phyloP scores from a whole-genome alignment of 1,140 invertebrate genomes.

The Drosophila lini region DNA sequence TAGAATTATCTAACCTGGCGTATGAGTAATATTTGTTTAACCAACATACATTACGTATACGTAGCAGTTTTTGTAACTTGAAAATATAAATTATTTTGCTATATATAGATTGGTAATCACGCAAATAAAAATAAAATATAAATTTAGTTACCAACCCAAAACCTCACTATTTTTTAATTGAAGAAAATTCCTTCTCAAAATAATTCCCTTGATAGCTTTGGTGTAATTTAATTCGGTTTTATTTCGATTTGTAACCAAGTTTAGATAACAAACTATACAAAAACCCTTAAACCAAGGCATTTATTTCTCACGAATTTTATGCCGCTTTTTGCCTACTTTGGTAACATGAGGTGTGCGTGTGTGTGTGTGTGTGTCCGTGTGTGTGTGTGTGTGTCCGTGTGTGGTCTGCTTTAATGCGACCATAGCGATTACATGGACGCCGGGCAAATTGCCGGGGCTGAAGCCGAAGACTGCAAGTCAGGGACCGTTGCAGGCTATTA shows the following conservation, averaged over 20 bases:
- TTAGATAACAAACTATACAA: constrained; percentile 2
- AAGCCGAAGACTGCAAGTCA: constrained; percentile 36
- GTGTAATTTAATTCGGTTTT: background rate
- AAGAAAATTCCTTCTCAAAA: no score
- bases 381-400: constrained; percentile 2
- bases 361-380: background rate
- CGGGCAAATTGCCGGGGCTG: constrained; percentile 19
- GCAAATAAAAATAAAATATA: background rate
- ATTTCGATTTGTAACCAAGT: background rate
- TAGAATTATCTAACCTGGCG: background rate
- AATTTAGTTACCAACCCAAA: no score
- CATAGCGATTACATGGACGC: constrained; percentile 28
- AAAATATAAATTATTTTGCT: no score
- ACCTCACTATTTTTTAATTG: background rate
- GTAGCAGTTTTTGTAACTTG: background rate
- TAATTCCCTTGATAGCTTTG: background rate
- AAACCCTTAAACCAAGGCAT: background rate
- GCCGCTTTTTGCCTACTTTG: background rate
- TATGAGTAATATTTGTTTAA: background rate
- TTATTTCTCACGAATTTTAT: constrained; percentile 5
- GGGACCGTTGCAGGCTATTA: constrained; percentile 44
- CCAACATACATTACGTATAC: background rate
- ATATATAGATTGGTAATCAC: no score
- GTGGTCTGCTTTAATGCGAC: constrained; percentile 5
- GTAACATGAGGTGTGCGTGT: background rate